These are phyloP conservation scores for Drosophila antonietae DNA, from an alignment of 2,888 invertebrate species.

Conservation along the genomic window DNA sequence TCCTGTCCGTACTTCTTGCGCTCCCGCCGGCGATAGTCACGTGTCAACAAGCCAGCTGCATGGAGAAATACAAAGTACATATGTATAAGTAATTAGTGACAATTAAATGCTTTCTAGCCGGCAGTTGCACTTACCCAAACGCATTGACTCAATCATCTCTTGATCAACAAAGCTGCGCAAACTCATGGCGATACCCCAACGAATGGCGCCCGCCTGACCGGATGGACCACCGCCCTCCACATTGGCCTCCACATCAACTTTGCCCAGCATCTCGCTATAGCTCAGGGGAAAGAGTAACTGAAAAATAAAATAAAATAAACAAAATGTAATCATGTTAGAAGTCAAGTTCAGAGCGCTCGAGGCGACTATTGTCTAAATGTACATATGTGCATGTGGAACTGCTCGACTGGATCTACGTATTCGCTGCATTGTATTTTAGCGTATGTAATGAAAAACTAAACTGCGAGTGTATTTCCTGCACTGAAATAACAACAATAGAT, in stretches of 20 bases:
- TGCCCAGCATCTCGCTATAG: conserved; percentile 90
- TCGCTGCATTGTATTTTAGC: conserved; percentile 29
- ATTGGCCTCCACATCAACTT: conserved; percentile 93
- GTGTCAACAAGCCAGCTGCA: conserved; percentile 93
- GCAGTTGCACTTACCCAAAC: conserved; percentile 88
- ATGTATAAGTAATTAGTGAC: conserved; percentile 55
- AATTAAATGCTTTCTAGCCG: conserved; percentile 31
- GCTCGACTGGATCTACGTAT: conserved; percentile 22
- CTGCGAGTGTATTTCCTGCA: conserved; percentile 62
- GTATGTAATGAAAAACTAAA: conserved; percentile 44
- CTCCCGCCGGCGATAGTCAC: conserved; percentile 91
- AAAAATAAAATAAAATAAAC: conserved; percentile 40
- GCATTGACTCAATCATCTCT: conserved; percentile 92
- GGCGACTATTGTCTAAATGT: conserved; percentile 55
- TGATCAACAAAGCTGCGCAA: conserved; percentile 92
- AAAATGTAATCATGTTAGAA: conserved; percentile 44
- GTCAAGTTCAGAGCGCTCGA: conserved; percentile 62
- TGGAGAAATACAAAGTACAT: conserved; percentile 37
- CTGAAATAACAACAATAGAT: conserved; percentile 52
- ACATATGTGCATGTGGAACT: conserved; percentile 15
- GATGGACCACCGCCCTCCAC: conserved; percentile 90
- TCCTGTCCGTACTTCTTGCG: conserved; percentile 97
- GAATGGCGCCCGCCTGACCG: conserved; percentile 94
- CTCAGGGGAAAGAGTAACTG: conserved; percentile 93
- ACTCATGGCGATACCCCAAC: conserved; percentile 94